These are phyloP conservation scores for Ommatoiulus sabulosus DNA, from an alignment of 2,888 invertebrate species.

Conservation along the genomic window DNA sequence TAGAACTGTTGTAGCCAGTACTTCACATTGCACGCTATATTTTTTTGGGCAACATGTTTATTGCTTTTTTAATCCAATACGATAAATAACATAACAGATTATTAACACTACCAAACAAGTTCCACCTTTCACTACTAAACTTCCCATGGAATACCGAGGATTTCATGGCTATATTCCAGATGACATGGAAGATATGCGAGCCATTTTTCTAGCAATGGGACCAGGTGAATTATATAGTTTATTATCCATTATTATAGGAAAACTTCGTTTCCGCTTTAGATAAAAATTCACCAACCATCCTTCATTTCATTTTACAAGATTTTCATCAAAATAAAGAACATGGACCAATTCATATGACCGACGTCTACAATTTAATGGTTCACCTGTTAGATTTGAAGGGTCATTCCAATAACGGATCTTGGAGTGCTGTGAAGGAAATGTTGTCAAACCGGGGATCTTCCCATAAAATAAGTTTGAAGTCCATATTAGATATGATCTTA, in stretches of 20 bases:
- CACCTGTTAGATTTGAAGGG: slow-evolving; percentile 44
- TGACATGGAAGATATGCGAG: slow-evolving; percentile 42
- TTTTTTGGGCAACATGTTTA: not conserved
- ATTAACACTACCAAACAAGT: slow-evolving; percentile 35
- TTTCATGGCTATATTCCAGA: slow-evolving; percentile 53
- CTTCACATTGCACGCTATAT: not conserved
- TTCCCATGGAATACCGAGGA: slow-evolving; percentile 30
- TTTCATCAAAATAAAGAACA: not conserved
- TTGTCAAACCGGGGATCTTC: not conserved
- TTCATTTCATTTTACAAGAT: not conserved
- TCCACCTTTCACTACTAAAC: slow-evolving; percentile 15
- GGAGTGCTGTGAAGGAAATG: slow-evolving; percentile 55
- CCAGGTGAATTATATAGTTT: slow-evolving; percentile 3
- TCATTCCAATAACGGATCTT: slow-evolving; percentile 55
- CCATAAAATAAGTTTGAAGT: not conserved
- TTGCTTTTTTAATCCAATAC: not conserved
- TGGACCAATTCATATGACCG: slow-evolving; percentile 53
- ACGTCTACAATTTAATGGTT: slow-evolving; percentile 55
- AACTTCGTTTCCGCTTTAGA: not conserved
- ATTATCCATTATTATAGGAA: not conserved
- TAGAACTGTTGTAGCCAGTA: not conserved
- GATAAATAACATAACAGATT: slow-evolving; percentile 10
- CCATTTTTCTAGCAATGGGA: slow-evolving; percentile 51
- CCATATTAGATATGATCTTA: not conserved
- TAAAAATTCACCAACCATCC: not conserved